Base-by-base conservation (phyloP, 2,888 invertebrate species). In the Gryllus longicercus region DNA sequence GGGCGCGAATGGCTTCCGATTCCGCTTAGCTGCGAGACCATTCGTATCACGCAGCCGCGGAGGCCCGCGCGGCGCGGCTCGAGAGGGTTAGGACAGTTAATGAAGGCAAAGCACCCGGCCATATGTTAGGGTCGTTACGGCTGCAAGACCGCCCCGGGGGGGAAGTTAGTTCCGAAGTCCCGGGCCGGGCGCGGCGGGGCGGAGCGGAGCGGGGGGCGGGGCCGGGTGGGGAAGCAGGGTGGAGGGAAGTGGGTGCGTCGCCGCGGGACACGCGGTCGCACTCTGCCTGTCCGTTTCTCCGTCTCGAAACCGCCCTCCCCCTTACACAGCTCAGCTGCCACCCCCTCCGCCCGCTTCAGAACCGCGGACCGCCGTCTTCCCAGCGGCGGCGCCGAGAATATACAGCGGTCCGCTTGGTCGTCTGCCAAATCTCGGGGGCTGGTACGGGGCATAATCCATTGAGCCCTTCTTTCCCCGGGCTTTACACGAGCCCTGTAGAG, bases 21-120 rank as follows among this genome's bases (percentile, higher is more conserved):
- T n/a, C 8, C 63, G 63, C 63, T n/a, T 63, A 63, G 63, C 63
- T 63, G 63, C n/a, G 63, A 14, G 63, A 63, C 63, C 63, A 63
- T 63, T 63, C 63, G 63, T 63, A 63, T 63, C 63, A 63, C n/a
- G 63, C 38, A 38, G 38, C 38, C 38, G 38, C 8, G 38, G 38
- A 38, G 38, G 38, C 8, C 38, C 8, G 8, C 38, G 63, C 16
- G 63, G n/a, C 5, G 63, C 16, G 63, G n/a, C 63, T 14, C 63
- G 63, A 63, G 63, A 63, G 63, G 63, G 63, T 63, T 63, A 63
- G 63, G 63, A 63, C 63, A 63, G 63, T 63, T 63, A 63, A 63
- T 63, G 63, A 63, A 63, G 63, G 63, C 63, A 63, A 63, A 63
- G 63, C 63, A 63, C 63, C n/a, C 63, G 63, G 63, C 63, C 63